Base-by-base conservation (phyloP, 1,140 invertebrate species). In the Carcinoscorpius rotundicauda region DNA sequence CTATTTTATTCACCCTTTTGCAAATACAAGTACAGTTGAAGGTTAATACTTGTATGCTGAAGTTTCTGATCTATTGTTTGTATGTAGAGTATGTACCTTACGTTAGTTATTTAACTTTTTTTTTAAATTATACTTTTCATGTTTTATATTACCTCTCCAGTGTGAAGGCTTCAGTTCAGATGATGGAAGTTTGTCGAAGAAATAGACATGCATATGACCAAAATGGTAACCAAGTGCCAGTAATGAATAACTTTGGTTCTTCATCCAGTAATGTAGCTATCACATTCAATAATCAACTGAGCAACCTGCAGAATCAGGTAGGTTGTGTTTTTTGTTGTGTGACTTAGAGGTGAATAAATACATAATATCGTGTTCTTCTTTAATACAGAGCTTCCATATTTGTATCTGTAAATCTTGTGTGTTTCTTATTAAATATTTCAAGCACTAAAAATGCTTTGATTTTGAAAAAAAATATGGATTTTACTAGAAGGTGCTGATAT, bases 131-230 rank as follows among this genome's bases (percentile, higher is more conserved):
- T 6, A 8, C n/a, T 55, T 55, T 55, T 55, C 3, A 55, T 8
- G 6, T n/a, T n/a, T 55, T n/a, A 6, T 62, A 61, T 52, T 10
- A 50, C 52, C 9, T 55, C 50, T 68, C 49, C 60, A 73, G 71
- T 78, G 91, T 95, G 2, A 94, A 95, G 78, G 88, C 90, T 4
- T 93, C 89, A 67, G 91, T 93, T 48, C 91, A 94, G 76, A 94
- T 95, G 91, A 96, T 95, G 92, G 91, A 95, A 81, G 89, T 93
- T 70, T 86, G 86, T 71, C 71, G 75, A 9, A 61, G 73, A 61
- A 64, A 58, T 60, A 53, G 57, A 56, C 62, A 64, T 11, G 58
- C 66, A 49, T 65, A 68, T 62, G 65, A 68, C 57, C 62, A 70
- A 52, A 69, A 74, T 69, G 64, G 64, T 11, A 67, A 69, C 60